A percentile compares a stretch with the other conserved stretches of the same genome.
These are phyloP conservation scores for Catonia carolina DNA, from an alignment of 2,888 invertebrate species.

Conservation along the genomic window DNA sequence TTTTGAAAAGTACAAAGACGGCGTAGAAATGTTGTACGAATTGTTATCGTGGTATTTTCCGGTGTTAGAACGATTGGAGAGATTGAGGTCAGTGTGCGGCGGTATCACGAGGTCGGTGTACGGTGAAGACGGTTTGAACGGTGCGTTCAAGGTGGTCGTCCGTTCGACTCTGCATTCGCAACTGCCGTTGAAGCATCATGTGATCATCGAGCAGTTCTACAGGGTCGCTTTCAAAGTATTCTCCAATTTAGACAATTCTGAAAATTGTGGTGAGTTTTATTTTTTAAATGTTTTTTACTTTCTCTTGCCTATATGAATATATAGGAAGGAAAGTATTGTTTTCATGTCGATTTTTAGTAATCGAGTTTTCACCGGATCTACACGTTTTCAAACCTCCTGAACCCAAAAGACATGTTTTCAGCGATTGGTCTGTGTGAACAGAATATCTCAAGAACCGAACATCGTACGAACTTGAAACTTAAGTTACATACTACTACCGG, in stretches of 20 bases:
- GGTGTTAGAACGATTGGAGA: slow-evolving; percentile 50
- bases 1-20: slow-evolving; percentile 58
- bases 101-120: slow-evolving; percentile 47
- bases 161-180: slow-evolving; percentile 62
- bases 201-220: slow-evolving; percentile 67
- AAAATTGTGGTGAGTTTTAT: slow-evolving; percentile 38
- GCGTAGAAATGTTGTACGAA: slow-evolving; percentile 58
- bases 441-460: too few species aligned
- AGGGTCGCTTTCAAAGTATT: slow-evolving; percentile 70
- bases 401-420: too few species aligned
- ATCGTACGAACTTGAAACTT: not conserved
- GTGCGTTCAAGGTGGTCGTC: slow-evolving; percentile 58
- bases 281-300: slow-evolving; percentile 28
- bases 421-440: too few species aligned
- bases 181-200: slow-evolving; percentile 60
- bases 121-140: slow-evolving; percentile 49
- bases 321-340: slow-evolving; percentile 9
- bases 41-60: slow-evolving; percentile 50
- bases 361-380: too few species aligned
- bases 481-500: too few species aligned
- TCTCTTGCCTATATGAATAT: not conserved
- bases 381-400: too few species aligned
- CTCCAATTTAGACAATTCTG: slow-evolving; percentile 42
- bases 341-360: too few species aligned
- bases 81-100: slow-evolving; percentile 47